Percentiles rank a stretch among this genome's conserved stretches.
These are phyloP conservation scores for Chaitophorus viminalis DNA, from an alignment of 2,888 invertebrate genomes.

Conservation along the genomic window DNA sequence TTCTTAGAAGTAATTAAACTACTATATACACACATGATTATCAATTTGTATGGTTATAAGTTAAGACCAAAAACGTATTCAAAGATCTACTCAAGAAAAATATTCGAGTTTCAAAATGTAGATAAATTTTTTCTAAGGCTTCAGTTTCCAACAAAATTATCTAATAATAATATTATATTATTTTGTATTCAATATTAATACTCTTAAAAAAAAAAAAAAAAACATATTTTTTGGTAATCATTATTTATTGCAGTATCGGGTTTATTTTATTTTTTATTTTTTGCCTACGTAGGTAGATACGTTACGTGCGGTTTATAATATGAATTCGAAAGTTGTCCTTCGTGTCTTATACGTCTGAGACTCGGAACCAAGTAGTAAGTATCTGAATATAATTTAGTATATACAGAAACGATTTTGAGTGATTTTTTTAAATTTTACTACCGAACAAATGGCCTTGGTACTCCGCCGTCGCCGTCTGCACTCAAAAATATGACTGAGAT, in stretches of 20 bases:
- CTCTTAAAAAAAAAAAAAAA: background rate
- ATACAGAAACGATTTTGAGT: background rate
- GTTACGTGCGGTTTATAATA: background rate
- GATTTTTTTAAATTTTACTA: conserved; percentile 15
- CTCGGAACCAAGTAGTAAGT: background rate
- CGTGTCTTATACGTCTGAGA: background rate
- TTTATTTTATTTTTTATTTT: background rate
- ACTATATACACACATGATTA: too few relatives aligned
- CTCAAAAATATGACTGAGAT: background rate
- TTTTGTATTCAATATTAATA: background rate
- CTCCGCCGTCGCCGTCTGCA: background rate
- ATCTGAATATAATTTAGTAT: background rate
- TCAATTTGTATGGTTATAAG: too few relatives aligned
- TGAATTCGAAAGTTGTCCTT: conserved; percentile 34
- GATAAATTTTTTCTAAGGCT: background rate
- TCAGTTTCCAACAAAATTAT: background rate
- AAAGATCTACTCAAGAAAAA: background rate
- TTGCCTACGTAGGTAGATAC: background rate
- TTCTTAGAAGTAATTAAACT: too few relatives aligned
- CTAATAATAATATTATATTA: background rate
- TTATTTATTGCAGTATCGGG: background rate
- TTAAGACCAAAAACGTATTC: too few relatives aligned
- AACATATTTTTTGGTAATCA: background rate
- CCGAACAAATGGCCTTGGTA: conserved; percentile 15
- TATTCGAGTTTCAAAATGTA: background rate